Percentiles rank a stretch among this genome's conserved stretches.
Conservation (phyloP, 2,797 vertebrate genomes). For the Parambassis ranga region DNA sequence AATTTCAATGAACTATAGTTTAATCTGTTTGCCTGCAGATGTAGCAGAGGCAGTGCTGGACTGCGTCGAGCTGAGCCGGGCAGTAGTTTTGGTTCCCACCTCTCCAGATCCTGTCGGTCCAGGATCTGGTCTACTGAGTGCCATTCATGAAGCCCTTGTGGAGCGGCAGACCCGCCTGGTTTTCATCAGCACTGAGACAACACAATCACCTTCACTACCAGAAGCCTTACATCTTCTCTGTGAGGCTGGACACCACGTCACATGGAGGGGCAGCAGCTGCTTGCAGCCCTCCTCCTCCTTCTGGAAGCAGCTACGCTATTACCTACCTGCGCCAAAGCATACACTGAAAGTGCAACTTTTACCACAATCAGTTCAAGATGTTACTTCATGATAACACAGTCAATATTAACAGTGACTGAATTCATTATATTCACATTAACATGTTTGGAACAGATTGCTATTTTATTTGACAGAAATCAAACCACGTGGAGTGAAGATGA, state of each 20-base stretch:
- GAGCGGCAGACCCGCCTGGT: conserved; percentile 86
- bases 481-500: too few species aligned
- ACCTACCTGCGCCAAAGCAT: conserved; percentile 73
- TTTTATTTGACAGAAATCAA: too few species aligned
- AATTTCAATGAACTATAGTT: neutral
- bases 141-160: conserved; percentile 87
- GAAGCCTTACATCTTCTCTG: conserved; percentile 82
- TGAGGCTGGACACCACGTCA: conserved; percentile 77
- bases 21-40: conserved; percentile 70
- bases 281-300: conserved; percentile 79
- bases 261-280: conserved; percentile 82
- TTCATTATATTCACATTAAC: too few species aligned
- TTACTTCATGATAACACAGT: neutral
- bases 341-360: neutral
- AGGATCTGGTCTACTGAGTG: conserved; percentile 79
- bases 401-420: neutral
- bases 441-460: too few species aligned
- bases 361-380: neutral
- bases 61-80: conserved; percentile 82
- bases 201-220: conserved; percentile 60
- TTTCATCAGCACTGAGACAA: conserved; percentile 79
- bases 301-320: conserved; percentile 88
- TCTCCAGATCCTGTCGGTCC: conserved; percentile 60
- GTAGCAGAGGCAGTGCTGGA: conserved; percentile 82
- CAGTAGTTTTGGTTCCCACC: conserved; percentile 85